Percentiles rank a stretch among this genome's conserved stretches.
Conservation (phyloP, 2,113 vertebrate species). For the Xyliphius kryptos region DNA sequence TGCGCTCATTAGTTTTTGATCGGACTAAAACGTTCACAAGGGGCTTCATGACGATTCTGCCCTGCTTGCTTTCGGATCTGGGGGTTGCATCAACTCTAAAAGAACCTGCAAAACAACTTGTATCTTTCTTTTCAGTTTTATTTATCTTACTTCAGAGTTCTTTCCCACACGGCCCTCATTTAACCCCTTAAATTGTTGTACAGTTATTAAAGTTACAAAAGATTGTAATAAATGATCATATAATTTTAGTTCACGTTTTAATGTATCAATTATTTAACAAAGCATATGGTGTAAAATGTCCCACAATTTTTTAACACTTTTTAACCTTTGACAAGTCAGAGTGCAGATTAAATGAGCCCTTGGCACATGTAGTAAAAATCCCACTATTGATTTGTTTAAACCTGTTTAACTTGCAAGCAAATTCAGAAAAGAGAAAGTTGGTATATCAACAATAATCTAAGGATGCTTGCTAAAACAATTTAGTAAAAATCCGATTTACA, state of each 20-base stretch:
- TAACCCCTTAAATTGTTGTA: conserved; percentile 23
- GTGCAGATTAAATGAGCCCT: too few relatives aligned
- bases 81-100: conserved; percentile 25
- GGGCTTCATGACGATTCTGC: conserved; percentile 19
- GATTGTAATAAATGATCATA: neutral
- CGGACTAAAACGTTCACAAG: conserved; percentile 51
- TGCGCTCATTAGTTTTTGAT: conserved; percentile 62
- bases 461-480: too few relatives aligned
- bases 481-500: too few relatives aligned
- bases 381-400: too few relatives aligned
- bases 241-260: neutral
- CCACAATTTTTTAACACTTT: too few relatives aligned
- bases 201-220: conserved; percentile 12
- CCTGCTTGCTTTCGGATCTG: neutral
- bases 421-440: too few relatives aligned
- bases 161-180: conserved; percentile 33
- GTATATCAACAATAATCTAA: too few relatives aligned
- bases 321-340: too few relatives aligned
- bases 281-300: too few relatives aligned
- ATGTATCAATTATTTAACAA: too few relatives aligned
- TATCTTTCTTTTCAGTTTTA: conserved; percentile 42
- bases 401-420: too few relatives aligned
- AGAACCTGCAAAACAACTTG: conserved; percentile 37
- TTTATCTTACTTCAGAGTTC: conserved; percentile 17
- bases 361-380: too few relatives aligned